Percentiles rank a stretch among this genome's conserved stretches.
Conservation (phyloP, 2,888 invertebrate genomes). For the Platycnemis pennipes region DNA sequence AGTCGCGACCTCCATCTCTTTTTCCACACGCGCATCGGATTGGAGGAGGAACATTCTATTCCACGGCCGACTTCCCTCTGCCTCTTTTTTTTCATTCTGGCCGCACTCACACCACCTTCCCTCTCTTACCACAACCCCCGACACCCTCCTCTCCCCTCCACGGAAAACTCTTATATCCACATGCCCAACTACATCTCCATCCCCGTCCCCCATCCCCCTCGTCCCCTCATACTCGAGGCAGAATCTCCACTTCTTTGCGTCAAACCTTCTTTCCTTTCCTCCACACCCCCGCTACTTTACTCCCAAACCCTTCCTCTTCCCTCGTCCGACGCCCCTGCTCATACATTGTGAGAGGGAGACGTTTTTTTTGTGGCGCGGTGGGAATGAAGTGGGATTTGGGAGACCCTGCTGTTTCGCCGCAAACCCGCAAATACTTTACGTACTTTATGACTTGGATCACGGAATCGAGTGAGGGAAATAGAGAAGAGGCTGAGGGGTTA, state of each 20-base stretch:
- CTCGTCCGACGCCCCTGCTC: neutral
- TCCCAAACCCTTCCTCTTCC: neutral
- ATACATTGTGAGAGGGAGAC: neutral
- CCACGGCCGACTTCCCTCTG: neutral
- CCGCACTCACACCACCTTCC: neutral
- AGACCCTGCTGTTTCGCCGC: slow-evolving; percentile 31
- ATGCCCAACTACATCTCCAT: neutral
- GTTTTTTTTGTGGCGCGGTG: neutral
- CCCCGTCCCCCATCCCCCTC: neutral
- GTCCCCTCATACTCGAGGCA: neutral
- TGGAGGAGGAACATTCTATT: slow-evolving; percentile 27
- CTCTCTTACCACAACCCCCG: neutral
- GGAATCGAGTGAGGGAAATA: slow-evolving; percentile 40
- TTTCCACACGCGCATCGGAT: neutral
- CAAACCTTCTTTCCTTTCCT: neutral
- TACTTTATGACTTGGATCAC: slow-evolving; percentile 60
- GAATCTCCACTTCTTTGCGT: neutral
- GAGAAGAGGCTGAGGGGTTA: neutral
- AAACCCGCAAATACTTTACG: slow-evolving; percentile 37
- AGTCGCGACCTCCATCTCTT: slow-evolving; percentile 19
- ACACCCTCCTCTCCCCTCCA: neutral
- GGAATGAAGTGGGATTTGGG: slow-evolving; percentile 42
- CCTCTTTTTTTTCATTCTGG: neutral
- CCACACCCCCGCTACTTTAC: neutral
- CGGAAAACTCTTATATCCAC: neutral